These are phyloP conservation scores for Macrotrachela quadricornifera DNA, from an alignment of 1,140 invertebrate species.

Conservation along the genomic window DNA sequence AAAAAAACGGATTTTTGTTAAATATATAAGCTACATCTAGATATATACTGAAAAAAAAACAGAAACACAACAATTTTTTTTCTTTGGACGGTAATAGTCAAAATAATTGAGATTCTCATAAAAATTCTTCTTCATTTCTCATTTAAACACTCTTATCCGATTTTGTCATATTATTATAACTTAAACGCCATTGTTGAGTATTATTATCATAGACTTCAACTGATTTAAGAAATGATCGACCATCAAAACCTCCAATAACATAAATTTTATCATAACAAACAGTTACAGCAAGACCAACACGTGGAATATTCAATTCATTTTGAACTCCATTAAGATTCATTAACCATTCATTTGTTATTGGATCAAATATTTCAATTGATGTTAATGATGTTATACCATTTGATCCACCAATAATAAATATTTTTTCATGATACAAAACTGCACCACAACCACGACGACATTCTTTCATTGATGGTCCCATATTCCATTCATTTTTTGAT, in stretches of 20 bases:
- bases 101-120: no score
- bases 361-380: conserved; percentile 7
- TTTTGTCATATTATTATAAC: no score
- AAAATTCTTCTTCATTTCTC: no score
- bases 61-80: no score
- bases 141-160: no score
- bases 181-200: no score
- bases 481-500: background rate
- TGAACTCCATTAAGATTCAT: background rate
- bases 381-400: conserved; percentile 4
- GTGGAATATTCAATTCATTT: background rate
- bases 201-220: background rate
- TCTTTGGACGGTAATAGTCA: no score
- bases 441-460: conserved; percentile 4
- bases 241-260: conserved; percentile 7
- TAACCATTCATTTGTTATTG: conserved; percentile 2
- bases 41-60: no score
- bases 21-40: no score
- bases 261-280: background rate
- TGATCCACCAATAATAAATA: conserved; percentile 5
- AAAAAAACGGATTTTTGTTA: no score
- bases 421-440: background rate
- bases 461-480: conserved; percentile 1
- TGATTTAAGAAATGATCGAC: conserved; percentile 5
- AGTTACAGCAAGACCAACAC: background rate